Evolutionary conservation across 2,888 invertebrate genomes (phyloP).

Genomic region (Dryobota labecula): DNA sequence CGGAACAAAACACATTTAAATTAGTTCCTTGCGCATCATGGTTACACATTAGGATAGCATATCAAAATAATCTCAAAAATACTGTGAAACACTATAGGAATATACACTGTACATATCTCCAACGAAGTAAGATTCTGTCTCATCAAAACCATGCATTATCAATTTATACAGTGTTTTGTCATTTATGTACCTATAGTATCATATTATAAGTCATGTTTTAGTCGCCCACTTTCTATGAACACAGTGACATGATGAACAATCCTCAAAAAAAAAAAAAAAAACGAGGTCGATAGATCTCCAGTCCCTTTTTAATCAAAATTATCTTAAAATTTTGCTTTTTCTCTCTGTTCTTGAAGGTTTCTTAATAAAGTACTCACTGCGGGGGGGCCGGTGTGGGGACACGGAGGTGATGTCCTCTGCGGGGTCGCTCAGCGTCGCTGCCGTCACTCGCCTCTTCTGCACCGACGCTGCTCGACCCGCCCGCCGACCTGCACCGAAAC

Average conservation of each 20-base stretch:
- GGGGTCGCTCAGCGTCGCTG: slow-evolving; percentile 86
- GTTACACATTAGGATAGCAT: background rate
- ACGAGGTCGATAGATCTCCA: background rate
- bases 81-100: background rate
- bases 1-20: background rate
- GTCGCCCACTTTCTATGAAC: background rate
- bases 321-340: background rate
- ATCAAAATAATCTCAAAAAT: too few species aligned
- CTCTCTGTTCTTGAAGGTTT: too few species aligned
- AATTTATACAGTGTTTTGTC: background rate
- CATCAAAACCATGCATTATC: background rate
- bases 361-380: slow-evolving; percentile 85
- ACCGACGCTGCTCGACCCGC: slow-evolving; percentile 82
- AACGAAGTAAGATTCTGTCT: background rate
- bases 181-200: too few species aligned
- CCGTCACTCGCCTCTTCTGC: slow-evolving; percentile 87
- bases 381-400: slow-evolving; percentile 84
- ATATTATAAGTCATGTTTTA: background rate
- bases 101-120: background rate
- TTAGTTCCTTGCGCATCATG: background rate
- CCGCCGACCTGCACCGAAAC: slow-evolving; percentile 70
- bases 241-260: background rate
- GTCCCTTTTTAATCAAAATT: background rate
- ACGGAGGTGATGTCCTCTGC: slow-evolving; percentile 81
- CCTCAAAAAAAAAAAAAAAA: background rate